phyloP scores from a whole-genome alignment of 2,888 invertebrate genomes.

The Clivina fossor region DNA sequence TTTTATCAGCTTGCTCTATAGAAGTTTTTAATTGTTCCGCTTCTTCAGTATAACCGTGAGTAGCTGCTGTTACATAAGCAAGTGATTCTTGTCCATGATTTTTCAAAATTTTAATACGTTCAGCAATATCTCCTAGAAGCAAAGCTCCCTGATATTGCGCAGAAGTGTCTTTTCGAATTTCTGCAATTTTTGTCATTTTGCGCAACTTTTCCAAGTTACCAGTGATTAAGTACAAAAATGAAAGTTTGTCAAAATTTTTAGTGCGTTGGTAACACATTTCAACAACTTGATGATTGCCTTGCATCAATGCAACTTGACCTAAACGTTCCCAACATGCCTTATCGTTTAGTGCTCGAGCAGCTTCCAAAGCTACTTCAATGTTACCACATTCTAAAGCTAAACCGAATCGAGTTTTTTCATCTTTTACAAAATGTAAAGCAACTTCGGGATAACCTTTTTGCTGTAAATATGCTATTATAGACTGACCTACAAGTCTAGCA shows the following conservation, averaged over 20 bases:
- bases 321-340: slow-evolving; percentile 94
- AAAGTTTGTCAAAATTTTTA: slow-evolving; percentile 98
- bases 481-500: slow-evolving; percentile 95
- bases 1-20: slow-evolving; percentile 64
- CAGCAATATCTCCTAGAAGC: slow-evolving; percentile 78
- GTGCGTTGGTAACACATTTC: slow-evolving; percentile 99
- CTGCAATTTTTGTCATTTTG: slow-evolving; percentile 99
- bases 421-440: slow-evolving; percentile 98
- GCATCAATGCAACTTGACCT: slow-evolving; percentile 89
- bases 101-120: slow-evolving; percentile 83
- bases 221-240: slow-evolving; percentile 96
- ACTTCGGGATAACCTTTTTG: slow-evolving; percentile 99
- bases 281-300: slow-evolving; percentile 93
- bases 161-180: slow-evolving; percentile 94
- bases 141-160: slow-evolving; percentile 96
- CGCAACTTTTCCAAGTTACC: slow-evolving; percentile 96
- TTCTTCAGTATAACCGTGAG: slow-evolving; percentile 83
- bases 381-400: slow-evolving; percentile 97
- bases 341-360: slow-evolving; percentile 92
- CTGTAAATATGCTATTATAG: slow-evolving; percentile 97
- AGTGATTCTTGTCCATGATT: slow-evolving; percentile 74
- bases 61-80: slow-evolving; percentile 93
- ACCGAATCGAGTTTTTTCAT: slow-evolving; percentile 94
- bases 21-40: slow-evolving; percentile 70
- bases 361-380: slow-evolving; percentile 95